Evolutionary conservation across 2,113 vertebrate species (phyloP).

Genomic region (Paracanthobrama guichenoti): DNA sequence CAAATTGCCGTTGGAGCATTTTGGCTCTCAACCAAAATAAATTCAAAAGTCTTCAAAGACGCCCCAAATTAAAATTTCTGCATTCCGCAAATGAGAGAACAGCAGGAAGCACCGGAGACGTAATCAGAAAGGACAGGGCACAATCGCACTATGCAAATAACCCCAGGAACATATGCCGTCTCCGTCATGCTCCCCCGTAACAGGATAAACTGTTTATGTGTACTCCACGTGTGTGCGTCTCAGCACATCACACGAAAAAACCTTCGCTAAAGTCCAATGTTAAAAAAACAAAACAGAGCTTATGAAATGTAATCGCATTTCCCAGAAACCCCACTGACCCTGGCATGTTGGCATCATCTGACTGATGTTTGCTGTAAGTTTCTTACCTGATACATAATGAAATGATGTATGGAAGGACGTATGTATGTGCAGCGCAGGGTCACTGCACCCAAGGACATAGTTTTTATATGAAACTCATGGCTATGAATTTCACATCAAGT

Average conservation of each 20-base stretch:
- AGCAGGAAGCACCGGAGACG: conserved; percentile 67
- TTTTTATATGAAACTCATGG: neutral
- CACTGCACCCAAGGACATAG: neutral
- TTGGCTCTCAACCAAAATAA: conserved; percentile 49
- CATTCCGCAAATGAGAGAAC: conserved; percentile 60
- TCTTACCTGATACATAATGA: neutral
- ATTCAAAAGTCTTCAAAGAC: conserved; percentile 62
- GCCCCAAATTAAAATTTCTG: conserved; percentile 64
- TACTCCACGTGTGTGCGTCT: conserved; percentile 38
- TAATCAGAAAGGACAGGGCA: conserved; percentile 72
- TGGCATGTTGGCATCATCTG: conserved; percentile 10
- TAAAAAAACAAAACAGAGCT: neutral
- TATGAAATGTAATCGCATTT: conserved; percentile 14
- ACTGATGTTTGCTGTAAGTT: conserved; percentile 2
- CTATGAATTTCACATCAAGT: conserved; percentile 27
- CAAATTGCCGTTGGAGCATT: conserved; percentile 26
- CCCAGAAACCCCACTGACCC: conserved; percentile 2
- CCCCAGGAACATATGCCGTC: conserved; percentile 65
- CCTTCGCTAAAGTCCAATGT: conserved; percentile 3
- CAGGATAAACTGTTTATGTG: conserved; percentile 64
- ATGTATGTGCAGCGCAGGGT: neutral
- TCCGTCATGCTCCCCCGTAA: conserved; percentile 54
- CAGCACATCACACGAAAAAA: neutral
- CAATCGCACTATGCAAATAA: conserved; percentile 70
- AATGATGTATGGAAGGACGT: neutral